Evolutionary conservation across 2,797 vertebrate genomes (phyloP), one percentile per base, ranked within the genome.

Genomic region (Schizopygopsis malacanthus): DNA sequence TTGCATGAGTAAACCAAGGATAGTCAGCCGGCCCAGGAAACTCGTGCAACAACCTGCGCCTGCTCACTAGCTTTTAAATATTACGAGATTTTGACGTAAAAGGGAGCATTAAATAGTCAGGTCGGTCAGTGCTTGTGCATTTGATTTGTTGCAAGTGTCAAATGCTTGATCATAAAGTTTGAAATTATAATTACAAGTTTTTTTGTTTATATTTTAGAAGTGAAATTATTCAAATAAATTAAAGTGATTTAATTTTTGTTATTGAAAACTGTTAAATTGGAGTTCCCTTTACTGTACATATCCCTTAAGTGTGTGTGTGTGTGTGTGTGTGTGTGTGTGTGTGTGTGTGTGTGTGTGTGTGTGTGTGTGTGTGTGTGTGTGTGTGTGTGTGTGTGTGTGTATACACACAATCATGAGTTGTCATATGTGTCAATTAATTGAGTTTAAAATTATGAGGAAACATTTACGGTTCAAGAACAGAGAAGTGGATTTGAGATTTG

Each of bases 1-100:
- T 92, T 87, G 84, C 86, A 86, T 89, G 76, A 90, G 86, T 81
- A 83, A 85, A 85, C 84, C 83, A 6, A 52, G 81, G 85, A 50
- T 63, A 86, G 67, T 25, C 75, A 77, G 82, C 86, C 86, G 85
- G 83, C 56, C 73, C 78, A 82, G 76, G 86, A 90, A 41, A 41
- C 81, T 86, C 71, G 52, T 25, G 63, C 85, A 81, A 85, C 73
- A 43, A 73, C 85, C 81, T 18, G 71, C 85, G 43, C 79, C 59
- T 61, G 7, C 72, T 43, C 41, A 50, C 76, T 65, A n/a, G 81
- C 59, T 77, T 56, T 84, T 87, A 28, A 87, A 78, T 67, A 75
- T 45, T n/a, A 75, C 18, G 28, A 1, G 79, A 71, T 84, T 86
- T 54, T 50, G 25, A 54, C 18, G 2, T 81, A 63, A 85, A 85